A percentile compares a stretch with the other conserved stretches of the same genome.
Conservation (phyloP, 2,113 vertebrate genomes). For the Enhydra lutris region DNA sequence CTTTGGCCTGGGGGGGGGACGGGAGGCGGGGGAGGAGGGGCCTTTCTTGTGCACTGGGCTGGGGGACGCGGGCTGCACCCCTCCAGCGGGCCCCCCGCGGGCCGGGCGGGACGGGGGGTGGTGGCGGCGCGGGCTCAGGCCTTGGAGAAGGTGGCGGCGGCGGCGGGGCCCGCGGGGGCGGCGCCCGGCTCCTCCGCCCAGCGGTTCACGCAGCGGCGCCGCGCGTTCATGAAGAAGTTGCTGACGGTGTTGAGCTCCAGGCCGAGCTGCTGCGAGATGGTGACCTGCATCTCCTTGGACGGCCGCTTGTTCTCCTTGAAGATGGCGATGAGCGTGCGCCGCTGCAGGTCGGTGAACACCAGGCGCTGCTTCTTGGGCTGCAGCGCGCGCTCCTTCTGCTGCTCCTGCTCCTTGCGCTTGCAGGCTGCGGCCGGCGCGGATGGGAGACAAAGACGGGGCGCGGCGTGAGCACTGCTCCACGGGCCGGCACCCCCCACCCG, state of each 20-base stretch:
- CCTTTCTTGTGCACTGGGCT: slow-evolving; percentile 54
- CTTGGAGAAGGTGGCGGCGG: slow-evolving; percentile 96
- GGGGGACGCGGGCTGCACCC: neutral
- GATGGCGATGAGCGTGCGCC: slow-evolving; percentile 98
- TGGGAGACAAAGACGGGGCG: neutral
- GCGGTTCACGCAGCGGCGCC: slow-evolving; percentile 97
- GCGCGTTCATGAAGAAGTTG: slow-evolving; percentile 99
- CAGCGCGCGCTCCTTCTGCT: slow-evolving; percentile 95
- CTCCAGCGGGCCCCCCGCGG: neutral
- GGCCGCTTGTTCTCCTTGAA: slow-evolving; percentile 99
- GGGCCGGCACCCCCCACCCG: neutral
- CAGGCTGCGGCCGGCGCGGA: slow-evolving; percentile 85
- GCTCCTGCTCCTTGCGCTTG: slow-evolving; percentile 98
- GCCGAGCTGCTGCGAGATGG: slow-evolving; percentile 98
- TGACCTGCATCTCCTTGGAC: slow-evolving; percentile 98
- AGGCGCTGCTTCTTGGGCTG: slow-evolving; percentile 97
- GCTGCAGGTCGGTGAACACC: slow-evolving; percentile 99
- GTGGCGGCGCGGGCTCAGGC: slow-evolving; percentile 84
- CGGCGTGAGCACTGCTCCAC: neutral
- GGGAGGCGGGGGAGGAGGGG: neutral
- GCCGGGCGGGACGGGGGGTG: neutral
- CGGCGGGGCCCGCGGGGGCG: slow-evolving; percentile 89
- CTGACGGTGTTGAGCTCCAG: slow-evolving; percentile 98
- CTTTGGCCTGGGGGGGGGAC: slow-evolving; percentile 61
- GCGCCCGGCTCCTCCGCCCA: slow-evolving; percentile 94